Percentiles rank a stretch among this genome's conserved stretches.
Evolutionary conservation across 2,797 vertebrate species (phyloP).

Genomic region (Acomys russatus): DNA sequence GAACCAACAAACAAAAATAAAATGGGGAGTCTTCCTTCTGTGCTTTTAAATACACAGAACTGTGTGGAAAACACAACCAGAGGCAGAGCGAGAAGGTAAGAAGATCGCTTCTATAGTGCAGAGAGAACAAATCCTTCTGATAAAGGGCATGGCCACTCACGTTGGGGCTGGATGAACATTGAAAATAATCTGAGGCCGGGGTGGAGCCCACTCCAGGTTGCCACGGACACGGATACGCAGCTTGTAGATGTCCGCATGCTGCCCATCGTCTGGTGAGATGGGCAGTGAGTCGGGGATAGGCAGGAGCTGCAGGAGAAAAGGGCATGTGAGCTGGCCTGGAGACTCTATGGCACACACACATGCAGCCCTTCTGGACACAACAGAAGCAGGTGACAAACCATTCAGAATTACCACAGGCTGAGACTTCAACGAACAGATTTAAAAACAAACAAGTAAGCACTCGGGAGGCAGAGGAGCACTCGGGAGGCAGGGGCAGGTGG

Average conservation of each 20-base stretch:
- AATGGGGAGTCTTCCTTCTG: neutral
- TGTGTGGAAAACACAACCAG: neutral
- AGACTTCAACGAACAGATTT: conserved; percentile 5
- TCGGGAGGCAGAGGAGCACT: no score
- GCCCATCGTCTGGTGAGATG: conserved; percentile 97
- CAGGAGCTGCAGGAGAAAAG: conserved; percentile 91
- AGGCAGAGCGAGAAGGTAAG: neutral
- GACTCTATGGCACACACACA: neutral
- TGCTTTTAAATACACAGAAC: neutral
- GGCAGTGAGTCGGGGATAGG: conserved; percentile 98
- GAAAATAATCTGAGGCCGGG: conserved; percentile 98
- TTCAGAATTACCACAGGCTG: neutral
- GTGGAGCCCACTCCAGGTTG: conserved; percentile 98
- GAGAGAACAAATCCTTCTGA: neutral
- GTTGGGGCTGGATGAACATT: conserved; percentile 96
- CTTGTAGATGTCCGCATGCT: conserved; percentile 98
- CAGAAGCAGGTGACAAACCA: neutral
- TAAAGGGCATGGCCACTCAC: conserved; percentile 87
- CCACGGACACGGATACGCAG: conserved; percentile 97
- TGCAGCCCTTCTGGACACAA: neutral
- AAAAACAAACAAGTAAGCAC: neutral
- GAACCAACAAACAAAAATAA: neutral
- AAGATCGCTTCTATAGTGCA: neutral
- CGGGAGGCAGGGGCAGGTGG: no score
- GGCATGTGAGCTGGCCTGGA: neutral